Evolutionary conservation across 2,888 invertebrate species (phyloP), one percentile per base, ranked within the genome.

Genomic region (Polyommatus iphigenia): DNA sequence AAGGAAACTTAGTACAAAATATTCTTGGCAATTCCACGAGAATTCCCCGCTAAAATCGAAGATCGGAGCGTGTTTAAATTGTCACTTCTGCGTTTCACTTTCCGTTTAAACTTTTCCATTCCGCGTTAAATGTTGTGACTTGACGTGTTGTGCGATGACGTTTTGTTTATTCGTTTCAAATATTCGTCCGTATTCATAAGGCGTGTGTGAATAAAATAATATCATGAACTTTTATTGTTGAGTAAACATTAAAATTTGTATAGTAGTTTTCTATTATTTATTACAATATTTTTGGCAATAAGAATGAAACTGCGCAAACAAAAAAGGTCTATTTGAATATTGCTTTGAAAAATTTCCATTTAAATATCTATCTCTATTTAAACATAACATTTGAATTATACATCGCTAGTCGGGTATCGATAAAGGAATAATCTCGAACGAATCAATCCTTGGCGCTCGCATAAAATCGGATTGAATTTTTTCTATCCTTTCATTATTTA

Each of bases 71-170:
- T 59, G 77, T 59, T 72, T 78, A 78, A 78, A 78, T 78, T 78
- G 73, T 73, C 77, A 78, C 77, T 62, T 83, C 82, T 81, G 79
- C 80, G 82, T 81, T 82, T 82, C 81, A 62, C 59, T 54, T 81
- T 80, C 80, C 83, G 78, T 82, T 79, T 80, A 83, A 86, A 85
- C 84, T 86, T 85, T 84, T 79, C 79, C 81, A 84, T 82, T 80
- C 78, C 80, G 79, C 81, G 85, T 85, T 86, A 87, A 87, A 85
- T 84, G 84, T 85, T 85, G 82, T 81, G 79, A 82, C 84, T 85
- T 84, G 84, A 81, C 82, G 81, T 83, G 83, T 86, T 87, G 84
- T 82, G 80, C 62, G 29, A 67, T 67, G 62, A 67, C 24, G 67
- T 67, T 67, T 67, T 67, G 67, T 67, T 67, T 67, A 3, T 67